A percentile compares a stretch with the other conserved stretches of the same genome.
Evolutionary conservation across 1,140 invertebrate species (phyloP).

Genomic region (Drosophila varians): DNA sequence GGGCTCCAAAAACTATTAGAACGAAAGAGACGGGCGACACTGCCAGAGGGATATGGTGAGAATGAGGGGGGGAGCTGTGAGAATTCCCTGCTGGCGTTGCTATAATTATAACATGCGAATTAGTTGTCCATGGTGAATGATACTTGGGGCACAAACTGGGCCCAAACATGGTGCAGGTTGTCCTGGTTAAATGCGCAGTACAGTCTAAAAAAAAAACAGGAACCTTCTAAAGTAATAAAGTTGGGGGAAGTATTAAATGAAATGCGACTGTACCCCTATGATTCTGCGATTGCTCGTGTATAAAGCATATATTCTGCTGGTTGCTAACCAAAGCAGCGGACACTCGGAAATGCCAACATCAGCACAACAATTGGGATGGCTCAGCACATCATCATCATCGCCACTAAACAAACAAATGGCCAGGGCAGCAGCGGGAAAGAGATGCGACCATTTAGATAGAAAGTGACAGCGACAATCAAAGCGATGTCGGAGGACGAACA

Average conservation of each 20-base stretch:
- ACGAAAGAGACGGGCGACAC: background rate
- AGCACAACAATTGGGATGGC: conserved; percentile 35
- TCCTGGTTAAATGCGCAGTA: too few relatives aligned
- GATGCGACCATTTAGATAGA: background rate
- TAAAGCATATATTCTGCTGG: background rate
- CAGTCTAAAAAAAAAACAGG: too few relatives aligned
- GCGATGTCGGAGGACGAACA: conserved; percentile 41
- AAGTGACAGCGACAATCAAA: conserved; percentile 45
- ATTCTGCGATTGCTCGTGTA: too few relatives aligned
- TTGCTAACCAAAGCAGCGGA: conserved; percentile 25
- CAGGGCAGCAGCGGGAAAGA: conserved; percentile 2
- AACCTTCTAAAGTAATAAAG: too few relatives aligned
- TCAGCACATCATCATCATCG: conserved; percentile 20
- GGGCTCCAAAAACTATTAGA: conserved; percentile 5
- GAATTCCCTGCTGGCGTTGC: conserved; percentile 49
- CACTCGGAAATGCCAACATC: conserved; percentile 19
- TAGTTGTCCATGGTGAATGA: conserved; percentile 27
- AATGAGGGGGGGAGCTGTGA: too few relatives aligned
- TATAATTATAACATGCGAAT: conserved; percentile 76
- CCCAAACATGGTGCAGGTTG: too few relatives aligned
- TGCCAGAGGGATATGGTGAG: background rate
- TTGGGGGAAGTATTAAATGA: too few relatives aligned
- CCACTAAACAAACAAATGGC: conserved; percentile 8
- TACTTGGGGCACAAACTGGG: background rate
- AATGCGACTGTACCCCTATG: conserved; percentile 20